Evolutionary conservation across 2,797 vertebrate species (phyloP).

Genomic region (Arctocebus calabarensis): DNA sequence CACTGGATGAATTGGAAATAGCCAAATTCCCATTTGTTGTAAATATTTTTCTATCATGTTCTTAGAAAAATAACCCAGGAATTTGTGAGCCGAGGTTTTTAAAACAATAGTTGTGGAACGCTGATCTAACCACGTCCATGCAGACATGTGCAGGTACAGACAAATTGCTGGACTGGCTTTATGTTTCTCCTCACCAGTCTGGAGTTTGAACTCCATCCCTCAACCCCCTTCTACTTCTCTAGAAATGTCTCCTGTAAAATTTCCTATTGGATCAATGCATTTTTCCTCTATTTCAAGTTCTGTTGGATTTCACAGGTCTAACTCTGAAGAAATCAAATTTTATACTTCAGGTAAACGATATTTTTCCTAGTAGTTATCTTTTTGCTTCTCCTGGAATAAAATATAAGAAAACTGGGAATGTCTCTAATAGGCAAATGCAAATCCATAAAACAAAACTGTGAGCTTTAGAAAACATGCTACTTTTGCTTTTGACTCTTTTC

Average conservation of each 20-base stretch:
- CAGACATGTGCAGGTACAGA: background rate
- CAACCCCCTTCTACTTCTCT: background rate
- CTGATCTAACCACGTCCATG: background rate
- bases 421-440: slow-evolving; percentile 52
- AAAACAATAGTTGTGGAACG: background rate
- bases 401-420: background rate
- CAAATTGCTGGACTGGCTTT: background rate
- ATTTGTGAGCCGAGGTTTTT: background rate
- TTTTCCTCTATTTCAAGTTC: slow-evolving; percentile 4
- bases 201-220: background rate
- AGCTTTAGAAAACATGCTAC: background rate
- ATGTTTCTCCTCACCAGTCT: background rate
- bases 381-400: background rate
- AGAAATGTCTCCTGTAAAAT: slow-evolving; percentile 16
- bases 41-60: background rate
- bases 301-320: slow-evolving; percentile 18
- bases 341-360: background rate
- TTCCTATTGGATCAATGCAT: slow-evolving; percentile 1
- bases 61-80: background rate
- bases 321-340: slow-evolving; percentile 49
- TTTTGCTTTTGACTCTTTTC: slow-evolving; percentile 48
- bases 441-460: background rate
- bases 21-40: background rate
- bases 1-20: background rate
- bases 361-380: slow-evolving; percentile 47